Evolutionary conservation across 2,797 vertebrate species (phyloP).

Genomic region (Molossus alvarezi): DNA sequence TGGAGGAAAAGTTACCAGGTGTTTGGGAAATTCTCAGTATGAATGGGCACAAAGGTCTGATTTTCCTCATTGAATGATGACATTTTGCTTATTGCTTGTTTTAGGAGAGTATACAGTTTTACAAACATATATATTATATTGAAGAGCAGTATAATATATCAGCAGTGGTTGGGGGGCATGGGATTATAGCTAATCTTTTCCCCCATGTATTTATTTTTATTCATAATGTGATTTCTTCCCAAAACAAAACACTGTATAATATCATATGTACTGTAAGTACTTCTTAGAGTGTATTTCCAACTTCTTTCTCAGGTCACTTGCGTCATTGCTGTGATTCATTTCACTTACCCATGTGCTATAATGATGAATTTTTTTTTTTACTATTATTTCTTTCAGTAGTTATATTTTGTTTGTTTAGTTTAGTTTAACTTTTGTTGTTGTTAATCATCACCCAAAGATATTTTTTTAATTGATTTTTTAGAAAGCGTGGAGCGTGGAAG

Average conservation of each 20-base stretch:
- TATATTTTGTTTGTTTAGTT: background rate
- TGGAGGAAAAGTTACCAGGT: conserved; percentile 87
- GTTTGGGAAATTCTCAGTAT: conserved; percentile 73
- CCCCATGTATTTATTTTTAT: background rate
- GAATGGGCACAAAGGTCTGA: conserved; percentile 64
- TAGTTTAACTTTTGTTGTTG: background rate
- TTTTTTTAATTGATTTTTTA: no score
- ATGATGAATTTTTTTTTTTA: background rate
- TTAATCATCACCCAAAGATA: no score
- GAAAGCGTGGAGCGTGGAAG: no score
- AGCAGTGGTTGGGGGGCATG: background rate
- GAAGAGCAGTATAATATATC: background rate
- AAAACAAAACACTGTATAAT: background rate
- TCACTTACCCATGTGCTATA: background rate
- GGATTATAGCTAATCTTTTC: background rate
- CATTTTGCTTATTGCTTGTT: conserved; percentile 62
- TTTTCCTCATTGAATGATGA: conserved; percentile 68
- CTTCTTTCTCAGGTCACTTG: background rate
- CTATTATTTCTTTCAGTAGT: background rate
- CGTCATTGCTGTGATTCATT: background rate
- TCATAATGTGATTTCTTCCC: background rate
- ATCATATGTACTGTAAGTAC: background rate
- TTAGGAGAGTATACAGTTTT: background rate
- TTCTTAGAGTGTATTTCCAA: background rate
- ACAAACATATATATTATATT: conserved; percentile 15